Evolutionary conservation across 1,140 invertebrate genomes (phyloP).

Genomic region (Danaus melanippus): DNA sequence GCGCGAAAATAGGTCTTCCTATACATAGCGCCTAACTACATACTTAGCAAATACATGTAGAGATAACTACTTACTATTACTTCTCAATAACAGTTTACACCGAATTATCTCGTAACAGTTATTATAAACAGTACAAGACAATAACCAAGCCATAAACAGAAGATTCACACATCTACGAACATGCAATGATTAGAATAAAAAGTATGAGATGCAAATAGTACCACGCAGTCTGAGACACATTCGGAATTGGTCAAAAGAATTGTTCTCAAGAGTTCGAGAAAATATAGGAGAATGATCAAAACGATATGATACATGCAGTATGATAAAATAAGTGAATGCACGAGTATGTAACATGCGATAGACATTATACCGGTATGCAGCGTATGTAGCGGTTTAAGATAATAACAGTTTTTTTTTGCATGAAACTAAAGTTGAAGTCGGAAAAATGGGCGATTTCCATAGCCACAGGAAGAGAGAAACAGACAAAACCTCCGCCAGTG

Average conservation of each 20-base stretch:
- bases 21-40: conserved; percentile 1
- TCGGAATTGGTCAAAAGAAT: conserved; percentile 10
- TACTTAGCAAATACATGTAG: background rate
- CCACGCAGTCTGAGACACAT: background rate
- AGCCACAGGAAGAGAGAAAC: conserved; percentile 73
- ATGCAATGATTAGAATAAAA: conserved; percentile 17
- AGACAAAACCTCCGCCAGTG: conserved; percentile 70
- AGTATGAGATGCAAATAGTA: conserved; percentile 3
- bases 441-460: conserved; percentile 60
- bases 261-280: conserved; percentile 2
- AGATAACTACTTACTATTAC: conserved; percentile 14
- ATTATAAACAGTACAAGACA: conserved; percentile 14
- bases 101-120: conserved; percentile 11
- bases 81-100: conserved; percentile 9
- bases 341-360: conserved; percentile 1
- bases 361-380: background rate
- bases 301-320: conserved; percentile 1
- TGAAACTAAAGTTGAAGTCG: conserved; percentile 26
- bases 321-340: background rate
- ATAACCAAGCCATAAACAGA: conserved; percentile 13
- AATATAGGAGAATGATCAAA: conserved; percentile 2
- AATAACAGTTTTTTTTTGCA: conserved; percentile 13
- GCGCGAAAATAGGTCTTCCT: conserved; percentile 25
- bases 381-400: conserved; percentile 5
- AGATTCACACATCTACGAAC: conserved; percentile 12